Evolutionary conservation across 2,113 vertebrate genomes (phyloP).

Genomic region (Gymnarchus niloticus): DNA sequence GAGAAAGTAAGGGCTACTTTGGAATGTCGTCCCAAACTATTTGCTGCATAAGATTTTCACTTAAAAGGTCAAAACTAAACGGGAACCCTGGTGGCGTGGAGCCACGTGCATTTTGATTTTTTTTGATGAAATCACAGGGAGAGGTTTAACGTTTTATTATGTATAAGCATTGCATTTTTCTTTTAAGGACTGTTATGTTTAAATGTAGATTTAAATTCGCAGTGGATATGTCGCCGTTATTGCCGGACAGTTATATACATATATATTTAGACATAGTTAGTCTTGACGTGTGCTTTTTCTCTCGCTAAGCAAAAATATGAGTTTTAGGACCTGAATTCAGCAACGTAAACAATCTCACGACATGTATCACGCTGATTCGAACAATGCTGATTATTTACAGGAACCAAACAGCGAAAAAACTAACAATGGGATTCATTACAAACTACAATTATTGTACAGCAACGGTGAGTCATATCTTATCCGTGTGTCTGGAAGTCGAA

Average conservation of each 20-base stretch:
- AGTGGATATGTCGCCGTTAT: constrained; percentile 8
- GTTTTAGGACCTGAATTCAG: constrained; percentile 18
- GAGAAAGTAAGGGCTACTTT: constrained; percentile 75
- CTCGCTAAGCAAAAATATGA: background rate
- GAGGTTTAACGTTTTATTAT: constrained; percentile 6
- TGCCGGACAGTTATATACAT: background rate
- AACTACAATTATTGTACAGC: constrained; percentile 83
- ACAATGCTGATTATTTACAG: constrained; percentile 69
- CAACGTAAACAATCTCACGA: constrained; percentile 14
- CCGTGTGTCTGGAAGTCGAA: background rate
- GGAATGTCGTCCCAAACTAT: constrained; percentile 31
- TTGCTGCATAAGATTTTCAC: constrained; percentile 29
- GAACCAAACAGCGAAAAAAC: constrained; percentile 92
- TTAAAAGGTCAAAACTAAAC: constrained; percentile 29
- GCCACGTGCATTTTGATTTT: constrained; percentile 53
- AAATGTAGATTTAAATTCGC: constrained; percentile 14
- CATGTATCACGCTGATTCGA: constrained; percentile 36
- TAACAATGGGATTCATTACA: constrained; percentile 90
- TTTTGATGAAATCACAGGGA: constrained; percentile 1
- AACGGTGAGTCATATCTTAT: constrained; percentile 76
- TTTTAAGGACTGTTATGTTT: constrained; percentile 25
- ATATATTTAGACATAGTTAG: background rate
- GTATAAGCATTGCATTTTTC: constrained; percentile 16
- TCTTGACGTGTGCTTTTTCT: background rate
- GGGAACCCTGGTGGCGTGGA: constrained; percentile 46